Evolutionary conservation across 1,140 invertebrate species (phyloP).

Genomic region (Goniozus legneri): DNA sequence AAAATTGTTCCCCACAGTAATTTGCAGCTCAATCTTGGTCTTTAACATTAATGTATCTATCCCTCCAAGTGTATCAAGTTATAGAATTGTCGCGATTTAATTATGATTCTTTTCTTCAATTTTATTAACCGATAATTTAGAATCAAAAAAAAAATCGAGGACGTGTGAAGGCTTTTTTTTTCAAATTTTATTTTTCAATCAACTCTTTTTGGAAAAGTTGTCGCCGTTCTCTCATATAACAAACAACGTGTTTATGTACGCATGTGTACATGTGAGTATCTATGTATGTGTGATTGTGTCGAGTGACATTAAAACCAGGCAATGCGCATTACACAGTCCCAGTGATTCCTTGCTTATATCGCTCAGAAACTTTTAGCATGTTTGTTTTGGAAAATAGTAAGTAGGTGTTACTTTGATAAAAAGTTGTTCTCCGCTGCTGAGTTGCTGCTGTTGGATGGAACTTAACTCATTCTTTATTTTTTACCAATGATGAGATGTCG

Average conservation of each 20-base stretch:
- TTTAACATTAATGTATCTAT: conserved; percentile 31
- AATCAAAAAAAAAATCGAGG: conserved; percentile 42
- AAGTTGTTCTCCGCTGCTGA: conserved; percentile 41
- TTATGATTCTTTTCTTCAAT: conserved; percentile 18
- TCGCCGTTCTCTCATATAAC: conserved; percentile 48
- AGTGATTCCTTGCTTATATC: conserved; percentile 41
- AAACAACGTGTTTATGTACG: conserved; percentile 38
- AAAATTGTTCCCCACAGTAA: conserved; percentile 44
- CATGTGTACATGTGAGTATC: conserved; percentile 21
- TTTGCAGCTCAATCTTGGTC: conserved; percentile 28
- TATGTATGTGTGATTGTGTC: conserved; percentile 6
- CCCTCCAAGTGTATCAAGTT: conserved; percentile 21
- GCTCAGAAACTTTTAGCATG: conserved; percentile 39
- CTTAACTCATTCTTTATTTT: conserved; percentile 29
- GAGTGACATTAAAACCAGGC: conserved; percentile 24
- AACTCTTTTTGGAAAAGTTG: conserved; percentile 47
- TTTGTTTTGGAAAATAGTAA: conserved; percentile 38
- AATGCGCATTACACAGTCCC: conserved; percentile 33
- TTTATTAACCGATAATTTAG: neutral
- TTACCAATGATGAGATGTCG: conserved; percentile 49
- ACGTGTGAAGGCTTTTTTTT: conserved; percentile 49
- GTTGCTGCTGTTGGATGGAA: conserved; percentile 41
- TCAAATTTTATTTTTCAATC: conserved; percentile 49
- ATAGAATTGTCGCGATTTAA: conserved; percentile 25
- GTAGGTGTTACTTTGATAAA: conserved; percentile 46